Evolutionary conservation across 2,797 vertebrate species (phyloP), one percentile per base, ranked within the genome.

Genomic region (Nothura maculosa): DNA sequence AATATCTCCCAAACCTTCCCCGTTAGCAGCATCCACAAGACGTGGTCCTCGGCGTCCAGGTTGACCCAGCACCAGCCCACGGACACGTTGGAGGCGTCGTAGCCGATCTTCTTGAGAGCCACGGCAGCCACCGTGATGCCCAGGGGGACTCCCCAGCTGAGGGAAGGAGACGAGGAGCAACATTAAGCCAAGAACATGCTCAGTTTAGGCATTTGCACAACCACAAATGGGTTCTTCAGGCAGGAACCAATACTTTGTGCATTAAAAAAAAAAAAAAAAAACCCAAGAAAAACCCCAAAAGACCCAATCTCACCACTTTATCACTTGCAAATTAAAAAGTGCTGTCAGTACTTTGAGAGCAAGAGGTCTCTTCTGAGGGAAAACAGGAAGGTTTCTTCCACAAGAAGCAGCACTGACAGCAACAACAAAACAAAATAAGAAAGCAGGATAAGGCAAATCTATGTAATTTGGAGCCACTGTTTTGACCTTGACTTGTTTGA

Each of bases 41-140:
- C 81, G 1, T 96, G 97, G 81, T 99, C 99, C 18, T 98, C 76
- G 0, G 98, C 98, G 0, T 98, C 79, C 92, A 99, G 97, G 88
- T 98, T 97, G 66, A 99, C 97, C 99, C 99, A 99, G 95, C 99
- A 99, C 99, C 99, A 99, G 96, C 99, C 99, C 76, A 99, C 99
- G 0, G 99, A 99, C 63, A 99, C 99, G 4, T 99, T 99, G 0
- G 99, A 99, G 0, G 99, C 99, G 1, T 99, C 98, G 0, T 99
- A 99, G 76, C 99, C 99, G 0, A 99, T 99, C 97, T 99, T 99
- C 94, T 98, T 98, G 25, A 99, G 97, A 11, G 94, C 94, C 28
- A 99, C 97, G 0, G 99, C 99, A 0, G 98, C 97, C 15, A 97
- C 94, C 0, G 99, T 99, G 96, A 99, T 99, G 93, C 55, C 94